phyloP scores from a whole-genome alignment of 1,140 invertebrate species.

The Protaetia brevitarsis region DNA sequence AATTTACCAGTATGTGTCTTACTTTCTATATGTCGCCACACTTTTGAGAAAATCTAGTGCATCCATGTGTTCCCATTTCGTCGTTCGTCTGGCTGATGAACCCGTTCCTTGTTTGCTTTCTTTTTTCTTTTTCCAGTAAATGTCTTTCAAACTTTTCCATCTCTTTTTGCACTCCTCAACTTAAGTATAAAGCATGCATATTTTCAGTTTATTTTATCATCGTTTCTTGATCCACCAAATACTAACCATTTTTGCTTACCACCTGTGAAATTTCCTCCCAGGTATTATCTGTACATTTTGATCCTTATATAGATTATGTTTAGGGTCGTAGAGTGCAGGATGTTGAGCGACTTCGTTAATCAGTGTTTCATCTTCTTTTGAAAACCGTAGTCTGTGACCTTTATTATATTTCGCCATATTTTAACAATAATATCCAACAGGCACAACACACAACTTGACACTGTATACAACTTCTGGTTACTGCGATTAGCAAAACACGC shows the following conservation, averaged over 20 bases:
- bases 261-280: too few relatives aligned
- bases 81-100: not conserved
- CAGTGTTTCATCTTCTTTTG: not conserved
- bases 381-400: not conserved
- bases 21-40: conserved; percentile 18
- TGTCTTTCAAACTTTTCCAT: too few relatives aligned
- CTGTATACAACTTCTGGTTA: not conserved
- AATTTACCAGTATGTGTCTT: not conserved
- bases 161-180: not conserved
- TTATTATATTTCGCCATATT: too few relatives aligned
- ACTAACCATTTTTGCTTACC: too few relatives aligned
- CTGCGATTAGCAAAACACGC: too few relatives aligned
- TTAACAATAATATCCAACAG: not conserved
- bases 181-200: conserved; percentile 3
- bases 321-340: not conserved
- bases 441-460: too few relatives aligned
- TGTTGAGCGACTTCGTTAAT: not conserved
- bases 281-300: not conserved
- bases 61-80: conserved; percentile 22
- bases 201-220: not conserved
- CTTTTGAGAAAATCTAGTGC: conserved; percentile 16
- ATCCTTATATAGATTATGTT: not conserved
- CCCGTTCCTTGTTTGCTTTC: too few relatives aligned
- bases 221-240: too few relatives aligned
- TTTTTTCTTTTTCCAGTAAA: too few relatives aligned